A percentile compares a stretch with the other conserved stretches of the same genome.
phyloP scores from a whole-genome alignment of 2,888 invertebrate species.

The Caenorhabditis auriculariae region DNA sequence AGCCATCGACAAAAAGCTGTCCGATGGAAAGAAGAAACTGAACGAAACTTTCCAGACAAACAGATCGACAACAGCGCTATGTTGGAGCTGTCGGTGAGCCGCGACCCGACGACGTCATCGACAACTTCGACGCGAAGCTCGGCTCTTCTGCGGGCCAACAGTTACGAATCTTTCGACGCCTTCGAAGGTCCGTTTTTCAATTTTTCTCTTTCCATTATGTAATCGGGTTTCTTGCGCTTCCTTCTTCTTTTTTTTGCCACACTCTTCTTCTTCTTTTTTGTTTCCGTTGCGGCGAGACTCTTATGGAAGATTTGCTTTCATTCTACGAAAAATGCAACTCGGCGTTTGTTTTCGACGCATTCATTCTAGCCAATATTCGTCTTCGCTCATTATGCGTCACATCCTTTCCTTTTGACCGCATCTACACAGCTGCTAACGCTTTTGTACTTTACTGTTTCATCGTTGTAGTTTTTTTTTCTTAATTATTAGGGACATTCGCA shows the following conservation, averaged over 20 bases:
- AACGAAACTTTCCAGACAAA: constrained; percentile 27
- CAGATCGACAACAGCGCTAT: constrained; percentile 20
- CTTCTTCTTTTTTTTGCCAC: not conserved
- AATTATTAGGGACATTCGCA: too few relatives aligned
- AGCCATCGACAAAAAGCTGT: too few relatives aligned
- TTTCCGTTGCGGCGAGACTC: not conserved
- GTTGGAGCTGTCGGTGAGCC: constrained; percentile 19
- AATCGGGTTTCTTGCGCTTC: too few relatives aligned
- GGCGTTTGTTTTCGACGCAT: not conserved
- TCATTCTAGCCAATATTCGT: too few relatives aligned
- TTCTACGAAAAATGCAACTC: not conserved
- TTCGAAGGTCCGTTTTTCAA: constrained; percentile 49
- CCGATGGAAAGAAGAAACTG: too few relatives aligned
- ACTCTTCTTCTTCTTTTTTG: constrained; percentile 1
- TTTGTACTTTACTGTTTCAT: too few relatives aligned
- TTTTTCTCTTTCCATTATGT: too few relatives aligned
- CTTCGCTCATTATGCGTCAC: too few relatives aligned
- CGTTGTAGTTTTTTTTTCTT: too few relatives aligned
- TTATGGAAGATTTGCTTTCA: too few relatives aligned
- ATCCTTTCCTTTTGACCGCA: too few relatives aligned
- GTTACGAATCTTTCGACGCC: constrained; percentile 58
- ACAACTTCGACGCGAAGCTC: constrained; percentile 13
- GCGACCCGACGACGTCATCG: constrained; percentile 8
- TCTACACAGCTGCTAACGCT: too few relatives aligned
- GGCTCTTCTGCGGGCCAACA: constrained; percentile 45